These are phyloP conservation scores for Tanypteryx hageni DNA, from an alignment of 2,888 invertebrate genomes.

Conservation along the genomic window DNA sequence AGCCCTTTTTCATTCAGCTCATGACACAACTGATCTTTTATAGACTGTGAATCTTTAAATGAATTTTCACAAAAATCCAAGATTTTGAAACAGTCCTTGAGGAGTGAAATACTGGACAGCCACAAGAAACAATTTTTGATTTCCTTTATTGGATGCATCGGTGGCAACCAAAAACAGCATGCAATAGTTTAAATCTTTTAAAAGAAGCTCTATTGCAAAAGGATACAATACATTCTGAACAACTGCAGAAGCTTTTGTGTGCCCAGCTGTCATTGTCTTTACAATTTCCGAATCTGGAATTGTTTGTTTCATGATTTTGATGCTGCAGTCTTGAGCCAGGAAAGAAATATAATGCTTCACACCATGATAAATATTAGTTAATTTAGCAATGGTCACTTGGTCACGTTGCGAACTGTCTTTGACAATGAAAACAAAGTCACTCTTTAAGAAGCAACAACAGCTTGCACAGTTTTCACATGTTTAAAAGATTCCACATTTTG, in stretches of 20 bases:
- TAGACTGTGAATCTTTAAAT: too few relatives aligned
- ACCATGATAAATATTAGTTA: not conserved
- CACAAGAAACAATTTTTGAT: too few relatives aligned
- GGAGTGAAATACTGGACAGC: too few relatives aligned
- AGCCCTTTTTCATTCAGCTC: not conserved
- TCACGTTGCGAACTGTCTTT: not conserved
- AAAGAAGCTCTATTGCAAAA: too few relatives aligned
- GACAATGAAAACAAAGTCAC: not conserved
- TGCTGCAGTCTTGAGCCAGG: not conserved
- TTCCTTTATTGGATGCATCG: too few relatives aligned
- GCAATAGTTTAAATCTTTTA: too few relatives aligned
- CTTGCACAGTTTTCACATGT: not conserved
- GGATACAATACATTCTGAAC: too few relatives aligned
- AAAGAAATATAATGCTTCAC: not conserved
- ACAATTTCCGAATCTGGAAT: not conserved
- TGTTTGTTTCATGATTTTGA: not conserved
- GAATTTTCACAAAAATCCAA: too few relatives aligned
- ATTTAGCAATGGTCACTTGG: not conserved
- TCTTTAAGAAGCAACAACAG: not conserved
- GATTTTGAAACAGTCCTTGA: too few relatives aligned
- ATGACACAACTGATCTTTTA: too few relatives aligned
- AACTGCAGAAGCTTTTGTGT: too few relatives aligned
- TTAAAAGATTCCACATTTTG: not conserved
- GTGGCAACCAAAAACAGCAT: too few relatives aligned
- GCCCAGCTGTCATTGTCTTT: not conserved